Evolutionary conservation across 2,888 invertebrate species (phyloP).

Genomic region (Metacarcinus magister): DNA sequence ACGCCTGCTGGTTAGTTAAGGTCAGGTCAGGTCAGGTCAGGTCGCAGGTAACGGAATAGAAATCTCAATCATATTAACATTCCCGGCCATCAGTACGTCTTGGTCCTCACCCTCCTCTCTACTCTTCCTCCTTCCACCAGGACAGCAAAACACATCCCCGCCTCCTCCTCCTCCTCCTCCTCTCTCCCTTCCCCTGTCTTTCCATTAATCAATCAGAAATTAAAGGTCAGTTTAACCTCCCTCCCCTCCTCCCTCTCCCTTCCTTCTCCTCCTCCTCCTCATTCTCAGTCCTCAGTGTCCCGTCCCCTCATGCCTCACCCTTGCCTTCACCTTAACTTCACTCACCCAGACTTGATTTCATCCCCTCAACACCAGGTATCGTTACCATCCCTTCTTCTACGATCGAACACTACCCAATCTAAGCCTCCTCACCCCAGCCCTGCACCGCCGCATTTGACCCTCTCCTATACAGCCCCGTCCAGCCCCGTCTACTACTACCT

Average conservation of each 20-base stretch:
- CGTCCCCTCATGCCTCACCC: not conserved
- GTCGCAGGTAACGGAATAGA: not conserved
- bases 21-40: not conserved
- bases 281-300: not conserved
- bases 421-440: not conserved
- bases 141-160: not conserved
- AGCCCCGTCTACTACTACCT: too few species aligned
- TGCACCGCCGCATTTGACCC: not conserved
- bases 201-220: slow-evolving; percentile 27
- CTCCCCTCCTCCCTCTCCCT: not conserved
- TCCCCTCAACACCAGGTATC: too few species aligned
- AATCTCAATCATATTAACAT: too few species aligned
- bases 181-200: not conserved
- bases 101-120: not conserved
- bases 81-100: too few species aligned
- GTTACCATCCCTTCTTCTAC: not conserved
- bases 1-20: not conserved
- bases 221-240: not conserved
- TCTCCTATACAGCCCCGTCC: not conserved
- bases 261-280: not conserved
- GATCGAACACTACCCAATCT: not conserved
- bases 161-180: not conserved
- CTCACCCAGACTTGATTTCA: not conserved
- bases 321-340: slow-evolving; percentile 6
- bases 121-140: not conserved